Conservation (phyloP, 2,113 vertebrate genomes). For the Cololabis saira region DNA sequence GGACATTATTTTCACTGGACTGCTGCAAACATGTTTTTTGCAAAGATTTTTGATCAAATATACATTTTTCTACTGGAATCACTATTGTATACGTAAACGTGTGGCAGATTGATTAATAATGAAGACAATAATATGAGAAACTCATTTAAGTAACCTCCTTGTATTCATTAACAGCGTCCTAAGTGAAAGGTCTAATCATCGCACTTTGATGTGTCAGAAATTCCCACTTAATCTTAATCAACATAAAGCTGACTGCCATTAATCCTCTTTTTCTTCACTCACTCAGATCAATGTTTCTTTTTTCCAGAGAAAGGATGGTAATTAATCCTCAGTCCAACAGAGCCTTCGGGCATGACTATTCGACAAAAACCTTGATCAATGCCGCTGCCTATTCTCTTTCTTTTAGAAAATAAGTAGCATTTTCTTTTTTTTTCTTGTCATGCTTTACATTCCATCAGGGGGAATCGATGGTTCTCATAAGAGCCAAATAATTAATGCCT, state of each 20-base stretch:
- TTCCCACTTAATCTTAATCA: conserved; percentile 70
- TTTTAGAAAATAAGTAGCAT: conserved; percentile 49
- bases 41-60: too few species aligned
- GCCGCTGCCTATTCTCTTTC: conserved; percentile 39
- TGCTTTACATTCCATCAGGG: conserved; percentile 56
- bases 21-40: too few species aligned
- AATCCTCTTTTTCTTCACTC: conserved; percentile 73
- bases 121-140: too few species aligned
- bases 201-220: conserved; percentile 26
- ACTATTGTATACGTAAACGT: too few species aligned
- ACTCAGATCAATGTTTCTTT: conserved; percentile 80
- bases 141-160: background rate
- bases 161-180: conserved; percentile 16
- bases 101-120: too few species aligned
- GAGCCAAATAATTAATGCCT: conserved; percentile 47
- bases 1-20: too few species aligned
- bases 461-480: conserved; percentile 58
- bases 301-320: conserved; percentile 71
- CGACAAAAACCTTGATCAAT: conserved; percentile 69
- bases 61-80: too few species aligned
- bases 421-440: conserved; percentile 44
- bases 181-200: conserved; percentile 28
- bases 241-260: conserved; percentile 70
- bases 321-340: conserved; percentile 75
- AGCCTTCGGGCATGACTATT: conserved; percentile 70